Evolutionary conservation across 35 echinoderm and acorn worm species (phyloP).

Genomic region (Lytechinus pictus): DNA sequence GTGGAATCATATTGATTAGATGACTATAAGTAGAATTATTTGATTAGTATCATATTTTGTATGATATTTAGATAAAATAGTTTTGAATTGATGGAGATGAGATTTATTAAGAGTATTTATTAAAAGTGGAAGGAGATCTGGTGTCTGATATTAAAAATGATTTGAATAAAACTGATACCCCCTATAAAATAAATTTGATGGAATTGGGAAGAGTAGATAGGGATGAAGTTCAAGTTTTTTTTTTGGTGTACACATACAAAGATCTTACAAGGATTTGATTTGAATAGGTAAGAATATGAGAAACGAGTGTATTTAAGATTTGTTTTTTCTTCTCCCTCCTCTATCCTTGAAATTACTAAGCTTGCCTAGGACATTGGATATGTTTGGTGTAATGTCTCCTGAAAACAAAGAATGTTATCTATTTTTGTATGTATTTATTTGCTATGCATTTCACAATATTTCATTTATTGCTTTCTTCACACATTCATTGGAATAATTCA

Average conservation of each 20-base stretch:
- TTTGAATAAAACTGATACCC: too few species aligned
- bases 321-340: neutral
- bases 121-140: neutral
- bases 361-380: neutral
- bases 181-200: neutral
- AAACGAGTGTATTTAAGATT: neutral
- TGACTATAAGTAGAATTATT: neutral
- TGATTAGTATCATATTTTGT: neutral
- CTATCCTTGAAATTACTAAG: neutral
- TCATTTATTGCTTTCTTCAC: neutral
- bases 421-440: slow-evolving; percentile 21
- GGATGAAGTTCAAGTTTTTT: neutral
- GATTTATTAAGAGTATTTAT: neutral
- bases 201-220: neutral
- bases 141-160: neutral
- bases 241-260: neutral
- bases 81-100: neutral
- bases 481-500: neutral
- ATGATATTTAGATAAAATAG: neutral
- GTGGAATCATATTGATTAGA: too few species aligned
- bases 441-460: neutral
- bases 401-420: neutral
- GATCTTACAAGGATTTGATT: neutral
- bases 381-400: neutral
- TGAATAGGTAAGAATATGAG: neutral